These are phyloP conservation scores for Bicyclus anynana DNA, from an alignment of 1,140 invertebrate genomes.

Conservation along the genomic window DNA sequence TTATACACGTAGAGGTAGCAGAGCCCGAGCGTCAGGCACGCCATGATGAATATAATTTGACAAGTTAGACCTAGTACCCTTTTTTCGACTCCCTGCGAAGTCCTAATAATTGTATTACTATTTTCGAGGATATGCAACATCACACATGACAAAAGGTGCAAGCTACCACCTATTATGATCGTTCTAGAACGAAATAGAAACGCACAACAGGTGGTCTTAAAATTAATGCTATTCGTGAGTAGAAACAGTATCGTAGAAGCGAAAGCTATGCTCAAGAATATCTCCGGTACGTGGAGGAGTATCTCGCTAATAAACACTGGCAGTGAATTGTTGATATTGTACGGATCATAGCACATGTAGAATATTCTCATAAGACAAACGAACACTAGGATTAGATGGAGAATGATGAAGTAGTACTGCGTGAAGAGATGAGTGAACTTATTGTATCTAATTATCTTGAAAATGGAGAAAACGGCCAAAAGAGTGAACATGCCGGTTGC, in stretches of 20 bases:
- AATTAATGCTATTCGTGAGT: conserved; percentile 83
- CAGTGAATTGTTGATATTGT: conserved; percentile 88
- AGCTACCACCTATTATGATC: conserved; percentile 83
- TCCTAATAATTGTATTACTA: conserved; percentile 69
- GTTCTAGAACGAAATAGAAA: conserved; percentile 86
- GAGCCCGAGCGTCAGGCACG: conserved; percentile 87
- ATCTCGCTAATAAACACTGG: conserved; percentile 88
- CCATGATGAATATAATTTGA: conserved; percentile 88
- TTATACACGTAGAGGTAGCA: conserved; percentile 91
- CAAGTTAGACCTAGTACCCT: conserved; percentile 86
- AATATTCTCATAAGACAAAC: conserved; percentile 89
- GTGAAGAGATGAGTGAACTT: conserved; percentile 88
- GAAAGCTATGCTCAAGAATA: conserved; percentile 90
- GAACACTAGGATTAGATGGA: conserved; percentile 88
- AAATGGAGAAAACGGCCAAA: conserved; percentile 88
- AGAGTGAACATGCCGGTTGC: conserved; percentile 89
- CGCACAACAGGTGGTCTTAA: conserved; percentile 80
- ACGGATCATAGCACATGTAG: conserved; percentile 93
- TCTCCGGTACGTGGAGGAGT: conserved; percentile 89
- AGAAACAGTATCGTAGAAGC: conserved; percentile 90
- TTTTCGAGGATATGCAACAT: conserved; percentile 87
- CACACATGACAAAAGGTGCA: conserved; percentile 88
- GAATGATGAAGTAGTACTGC: conserved; percentile 89
- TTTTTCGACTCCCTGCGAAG: conserved; percentile 69
- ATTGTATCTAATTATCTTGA: conserved; percentile 88